Base-by-base conservation (phyloP, 1,140 invertebrate genomes). In the Penaeus chinensis region DNA sequence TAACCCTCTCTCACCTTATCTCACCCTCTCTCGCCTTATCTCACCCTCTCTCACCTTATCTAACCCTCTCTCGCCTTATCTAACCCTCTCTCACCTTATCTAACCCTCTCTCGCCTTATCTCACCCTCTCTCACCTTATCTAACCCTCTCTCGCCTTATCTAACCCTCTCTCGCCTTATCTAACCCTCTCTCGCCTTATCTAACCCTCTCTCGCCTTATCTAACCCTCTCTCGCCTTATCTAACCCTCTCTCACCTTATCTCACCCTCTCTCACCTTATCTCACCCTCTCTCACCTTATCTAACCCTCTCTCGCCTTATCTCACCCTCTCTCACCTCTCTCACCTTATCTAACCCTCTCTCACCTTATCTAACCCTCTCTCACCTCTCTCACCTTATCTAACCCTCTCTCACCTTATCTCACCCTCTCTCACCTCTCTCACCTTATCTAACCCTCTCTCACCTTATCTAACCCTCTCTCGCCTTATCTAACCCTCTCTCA, bases 61-160 rank as follows among this genome's bases (percentile, higher is more conserved):
- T 65, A n/a, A 10, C 61, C 61, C 82, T 65, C 61, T 62, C 60
- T 37, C 71, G n/a, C 60, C 42, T 24, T 69, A 42, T 63, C 74
- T 37, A 19, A 42, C 62, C 37, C 18, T 47, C 74, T 63, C 22
- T 63, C 61, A 62, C 74, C 20, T 18, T 22, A n/a, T 24, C 42
- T 27, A 19, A 19, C 74, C 32, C 47, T 61, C 18, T 32, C 76
- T 77, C 61, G 7, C 16, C 19, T 7, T 85, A 61, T 65, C 63
- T 66, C 32, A 42, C 77, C 42, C 42, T 71, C 61, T 66, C 76
- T 60, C 61, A n/a, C 63, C 42, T 54, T 24, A 47, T 54, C 54
- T 77, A 24, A 63, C 27, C 16, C 71, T 54, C 76, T 79, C 76
- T 60, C 84, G 37, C 71, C 24, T 61, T 71, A 20, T 71, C 60